phyloP scores from a whole-genome alignment of 2,888 invertebrate genomes.

The Agrilus cyanescens region DNA sequence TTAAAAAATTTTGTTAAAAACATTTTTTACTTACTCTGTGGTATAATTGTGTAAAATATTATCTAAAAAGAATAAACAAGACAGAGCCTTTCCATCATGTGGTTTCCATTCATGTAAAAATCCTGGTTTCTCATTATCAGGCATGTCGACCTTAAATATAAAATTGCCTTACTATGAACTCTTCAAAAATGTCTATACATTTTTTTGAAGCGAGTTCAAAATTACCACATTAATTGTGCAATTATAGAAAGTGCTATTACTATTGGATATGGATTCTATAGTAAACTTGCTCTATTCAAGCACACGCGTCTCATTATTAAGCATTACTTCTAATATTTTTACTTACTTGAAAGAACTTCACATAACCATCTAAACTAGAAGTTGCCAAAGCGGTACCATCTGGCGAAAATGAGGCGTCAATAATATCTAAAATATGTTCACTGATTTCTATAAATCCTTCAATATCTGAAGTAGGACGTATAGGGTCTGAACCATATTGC shows the following conservation, averaged over 20 bases:
- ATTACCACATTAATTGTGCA: too few relatives aligned
- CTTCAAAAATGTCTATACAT: too few relatives aligned
- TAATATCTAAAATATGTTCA: constrained; percentile 52
- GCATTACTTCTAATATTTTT: too few relatives aligned
- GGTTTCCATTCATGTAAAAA: constrained; percentile 91
- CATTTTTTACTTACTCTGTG: constrained; percentile 51
- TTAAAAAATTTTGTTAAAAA: neutral
- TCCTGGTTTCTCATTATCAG: constrained; percentile 55
- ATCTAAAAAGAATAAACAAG: constrained; percentile 86
- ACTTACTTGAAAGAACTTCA: constrained; percentile 79
- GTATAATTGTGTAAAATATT: constrained; percentile 66
- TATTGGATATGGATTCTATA: too few relatives aligned
- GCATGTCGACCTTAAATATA: constrained; percentile 65
- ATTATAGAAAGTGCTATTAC: too few relatives aligned
- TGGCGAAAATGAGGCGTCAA: constrained; percentile 83
- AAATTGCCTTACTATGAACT: neutral
- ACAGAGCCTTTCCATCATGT: constrained; percentile 76
- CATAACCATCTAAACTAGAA: constrained; percentile 76
- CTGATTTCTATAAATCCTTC: constrained; percentile 45
- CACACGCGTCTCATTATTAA: too few relatives aligned
- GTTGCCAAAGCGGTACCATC: constrained; percentile 92
- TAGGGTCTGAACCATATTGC: constrained; percentile 34
- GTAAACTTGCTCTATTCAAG: too few relatives aligned
- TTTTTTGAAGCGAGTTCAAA: too few relatives aligned
- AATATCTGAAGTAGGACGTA: constrained; percentile 31